Evolutionary conservation across 2,113 vertebrate species (phyloP).

Genomic region (Blennius ocellaris): DNA sequence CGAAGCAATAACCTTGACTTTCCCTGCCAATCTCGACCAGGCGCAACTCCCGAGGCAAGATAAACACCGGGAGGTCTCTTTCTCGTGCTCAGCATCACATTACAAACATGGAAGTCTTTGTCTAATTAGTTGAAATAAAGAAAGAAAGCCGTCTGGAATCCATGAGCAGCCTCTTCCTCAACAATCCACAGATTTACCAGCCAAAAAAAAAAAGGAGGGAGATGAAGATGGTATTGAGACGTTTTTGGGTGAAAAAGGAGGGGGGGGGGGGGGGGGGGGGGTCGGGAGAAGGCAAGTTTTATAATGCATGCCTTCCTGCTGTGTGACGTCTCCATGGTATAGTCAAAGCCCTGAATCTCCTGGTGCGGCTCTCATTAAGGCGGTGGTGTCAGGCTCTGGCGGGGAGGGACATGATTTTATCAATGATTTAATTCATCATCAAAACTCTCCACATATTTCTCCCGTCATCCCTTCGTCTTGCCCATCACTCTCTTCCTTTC

Average conservation of each 20-base stretch:
- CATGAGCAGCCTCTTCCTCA: conserved; percentile 11
- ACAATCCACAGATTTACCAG: background rate
- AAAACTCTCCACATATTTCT: conserved; percentile 54
- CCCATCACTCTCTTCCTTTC: conserved; percentile 18
- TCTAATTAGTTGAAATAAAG: too few relatives aligned
- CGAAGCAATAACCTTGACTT: conserved; percentile 51
- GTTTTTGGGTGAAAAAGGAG: background rate
- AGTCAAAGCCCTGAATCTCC: conserved; percentile 57
- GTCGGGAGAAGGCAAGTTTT: conserved; percentile 57
- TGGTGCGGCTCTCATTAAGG: conserved; percentile 64
- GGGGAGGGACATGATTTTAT: conserved; percentile 64
- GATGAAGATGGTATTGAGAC: conserved; percentile 5
- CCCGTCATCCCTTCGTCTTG: conserved; percentile 38
- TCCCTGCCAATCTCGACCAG: conserved; percentile 5
- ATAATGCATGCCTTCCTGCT: conserved; percentile 50
- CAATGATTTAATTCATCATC: conserved; percentile 75
- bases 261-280: too few relatives aligned
- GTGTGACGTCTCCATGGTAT: conserved; percentile 57
- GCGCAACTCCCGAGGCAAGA: conserved; percentile 5
- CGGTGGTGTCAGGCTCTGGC: conserved; percentile 49
- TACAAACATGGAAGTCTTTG: background rate
- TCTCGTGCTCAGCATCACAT: conserved; percentile 4
- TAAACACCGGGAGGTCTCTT: background rate
- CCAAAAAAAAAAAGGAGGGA: background rate
- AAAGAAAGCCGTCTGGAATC: background rate